These are phyloP conservation scores for Tringa solitaria DNA, from an alignment of 2,113 vertebrate genomes.

Conservation along the genomic window DNA sequence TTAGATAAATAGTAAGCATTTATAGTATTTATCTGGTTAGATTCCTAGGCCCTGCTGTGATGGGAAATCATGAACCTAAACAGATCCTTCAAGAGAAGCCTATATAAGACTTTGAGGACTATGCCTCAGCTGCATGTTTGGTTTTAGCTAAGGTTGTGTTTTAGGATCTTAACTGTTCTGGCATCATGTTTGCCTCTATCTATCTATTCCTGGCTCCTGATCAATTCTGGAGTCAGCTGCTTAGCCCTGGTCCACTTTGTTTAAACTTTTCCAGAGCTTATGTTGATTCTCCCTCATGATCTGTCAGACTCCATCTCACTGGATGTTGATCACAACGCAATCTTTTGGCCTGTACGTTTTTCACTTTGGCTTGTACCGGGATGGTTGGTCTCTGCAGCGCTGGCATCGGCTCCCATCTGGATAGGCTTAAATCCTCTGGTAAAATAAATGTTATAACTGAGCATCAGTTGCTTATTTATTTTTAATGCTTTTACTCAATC, in stretches of 20 bases:
- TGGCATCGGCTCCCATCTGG: background rate
- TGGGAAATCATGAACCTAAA: background rate
- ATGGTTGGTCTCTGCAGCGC: background rate
- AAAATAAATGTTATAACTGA: background rate
- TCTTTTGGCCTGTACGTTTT: background rate
- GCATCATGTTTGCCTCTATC: background rate
- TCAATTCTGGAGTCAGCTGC: background rate
- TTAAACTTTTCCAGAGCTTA: background rate
- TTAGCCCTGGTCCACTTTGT: background rate
- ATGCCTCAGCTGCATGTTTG: background rate
- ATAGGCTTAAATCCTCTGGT: background rate
- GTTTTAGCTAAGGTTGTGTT: background rate
- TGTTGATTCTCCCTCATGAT: background rate
- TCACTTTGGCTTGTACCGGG: background rate
- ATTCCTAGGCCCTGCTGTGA: background rate
- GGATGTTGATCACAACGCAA: fast-evolving
- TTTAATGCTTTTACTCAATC: background rate
- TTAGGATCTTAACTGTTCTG: background rate
- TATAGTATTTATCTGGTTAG: background rate
- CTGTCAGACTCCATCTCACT: background rate
- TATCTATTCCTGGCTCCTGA: background rate
- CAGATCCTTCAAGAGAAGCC: background rate
- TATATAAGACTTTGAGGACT: background rate
- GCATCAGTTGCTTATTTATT: background rate
- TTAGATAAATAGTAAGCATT: background rate